Base-by-base conservation (phyloP, 2,797 vertebrate species). In the Malacoraja senta region DNA sequence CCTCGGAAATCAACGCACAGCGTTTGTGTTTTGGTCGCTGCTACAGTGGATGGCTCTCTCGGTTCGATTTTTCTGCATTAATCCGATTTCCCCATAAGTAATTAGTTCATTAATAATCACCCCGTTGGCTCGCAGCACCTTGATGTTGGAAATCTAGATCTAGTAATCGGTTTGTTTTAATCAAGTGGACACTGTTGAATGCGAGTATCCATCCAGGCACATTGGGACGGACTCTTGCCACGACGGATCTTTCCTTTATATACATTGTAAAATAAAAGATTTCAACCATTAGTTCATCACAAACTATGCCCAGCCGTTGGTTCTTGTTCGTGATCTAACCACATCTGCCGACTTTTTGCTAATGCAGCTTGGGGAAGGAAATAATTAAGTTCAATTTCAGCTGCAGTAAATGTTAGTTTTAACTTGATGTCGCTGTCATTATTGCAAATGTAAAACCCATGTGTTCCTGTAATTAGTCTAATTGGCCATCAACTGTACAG, bases 291-390 rank as follows among this genome's bases (percentile, higher is more conserved):
- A 2, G 32, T 61, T 15, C 29, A 13, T 19, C 61, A n/a, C 53
- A 84, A 84, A 53, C 81, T 84, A 53, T 61, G 24, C 83, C 83
- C 58, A 63, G 83, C 83, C 65, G 61, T 88, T 88, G 61, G 32
- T n/a, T 21, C 1, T 8, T 32, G 61, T 35, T 68, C 17, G 35
- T 63, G n/a, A 35, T 29, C 81, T 63, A 17, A 32, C 53, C 8
- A 29, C 10, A 29, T n/a, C 26, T n/a, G 12, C 13, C 26, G 26
- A 26, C 35, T n/a, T 24, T 68, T 88, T 19, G 29, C 13, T n/a
- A 7, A 65, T 88, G 0, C 17, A 8, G 9, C 26, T 61, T 21
- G n/a, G 4, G 7, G 61, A 68, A 68, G 84, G 63, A 15, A 88
- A 88, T 32, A 65, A 65, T 88, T 78, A 32, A 88, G 84, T 65